phyloP scores from a whole-genome alignment of 2,113 vertebrate species.

The Neolamprologus devosi region DNA sequence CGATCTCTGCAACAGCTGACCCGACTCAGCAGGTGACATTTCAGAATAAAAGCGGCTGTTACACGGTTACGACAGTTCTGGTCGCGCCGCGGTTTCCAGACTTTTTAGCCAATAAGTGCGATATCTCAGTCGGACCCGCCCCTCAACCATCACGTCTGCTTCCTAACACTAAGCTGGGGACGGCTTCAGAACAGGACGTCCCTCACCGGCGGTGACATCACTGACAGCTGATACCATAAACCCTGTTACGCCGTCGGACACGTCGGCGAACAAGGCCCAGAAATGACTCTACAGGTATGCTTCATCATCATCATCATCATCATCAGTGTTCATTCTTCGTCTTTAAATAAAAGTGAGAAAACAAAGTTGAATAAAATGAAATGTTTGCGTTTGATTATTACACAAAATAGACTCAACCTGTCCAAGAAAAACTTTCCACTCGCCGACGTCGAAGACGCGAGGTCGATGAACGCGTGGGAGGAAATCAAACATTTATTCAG shows the following conservation, averaged over 20 bases:
- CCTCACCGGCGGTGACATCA: neutral
- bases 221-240: neutral
- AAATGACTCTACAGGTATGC: neutral
- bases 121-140: neutral
- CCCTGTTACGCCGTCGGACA: neutral
- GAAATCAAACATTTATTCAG: neutral
- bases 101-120: neutral
- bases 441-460: neutral
- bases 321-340: neutral
- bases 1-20: neutral
- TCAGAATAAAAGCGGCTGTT: neutral
- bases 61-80: neutral
- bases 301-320: neutral
- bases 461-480: neutral
- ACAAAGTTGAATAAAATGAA: neutral
- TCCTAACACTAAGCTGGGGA: neutral
- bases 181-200: neutral
- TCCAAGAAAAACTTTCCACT: neutral
- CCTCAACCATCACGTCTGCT: neutral
- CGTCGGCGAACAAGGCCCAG: neutral
- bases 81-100: rapidly evolving
- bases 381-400: neutral
- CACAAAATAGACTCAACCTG: neutral
- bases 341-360: neutral
- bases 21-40: neutral